A percentile compares a stretch with the other conserved stretches of the same genome.
phyloP scores from a whole-genome alignment of 2,888 invertebrate species.

The Archips crataeganus region DNA sequence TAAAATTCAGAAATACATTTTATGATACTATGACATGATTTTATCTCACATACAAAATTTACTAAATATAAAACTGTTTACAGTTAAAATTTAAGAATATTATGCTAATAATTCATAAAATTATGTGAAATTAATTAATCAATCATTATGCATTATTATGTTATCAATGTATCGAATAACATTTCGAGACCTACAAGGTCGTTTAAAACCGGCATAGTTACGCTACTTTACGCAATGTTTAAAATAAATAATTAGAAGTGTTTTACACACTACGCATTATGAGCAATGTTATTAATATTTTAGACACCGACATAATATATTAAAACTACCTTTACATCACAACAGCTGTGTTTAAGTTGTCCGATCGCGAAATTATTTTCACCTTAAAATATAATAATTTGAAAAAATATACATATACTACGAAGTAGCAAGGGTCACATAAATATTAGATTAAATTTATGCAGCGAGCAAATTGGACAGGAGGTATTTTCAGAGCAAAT shows the following conservation, averaged over 20 bases:
- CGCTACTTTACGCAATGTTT: slow-evolving; percentile 33
- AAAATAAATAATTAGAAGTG: background rate
- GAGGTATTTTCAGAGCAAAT: slow-evolving; percentile 9
- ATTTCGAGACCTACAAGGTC: slow-evolving; percentile 54
- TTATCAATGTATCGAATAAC: slow-evolving; percentile 17
- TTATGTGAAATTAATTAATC: background rate
- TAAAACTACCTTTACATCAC: slow-evolving; percentile 71
- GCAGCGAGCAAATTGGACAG: slow-evolving; percentile 51
- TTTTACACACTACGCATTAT: background rate
- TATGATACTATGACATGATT: no score
- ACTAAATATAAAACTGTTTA: background rate
- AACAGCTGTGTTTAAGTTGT: slow-evolving; percentile 68
- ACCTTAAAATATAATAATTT: slow-evolving; percentile 52
- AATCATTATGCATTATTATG: background rate
- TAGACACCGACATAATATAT: slow-evolving; percentile 43
- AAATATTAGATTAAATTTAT: slow-evolving; percentile 41
- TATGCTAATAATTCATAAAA: background rate
- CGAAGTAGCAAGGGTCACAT: slow-evolving; percentile 45
- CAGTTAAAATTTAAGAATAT: background rate
- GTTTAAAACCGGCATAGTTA: slow-evolving; percentile 36
- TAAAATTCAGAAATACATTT: no score
- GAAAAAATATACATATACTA: slow-evolving; percentile 47
- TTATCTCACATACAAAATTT: no score
- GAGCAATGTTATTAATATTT: slow-evolving; percentile 44
- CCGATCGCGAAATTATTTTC: slow-evolving; percentile 56